Evolutionary conservation across 1,140 invertebrate genomes (phyloP).

Genomic region (Tigriopus japonicus): DNA sequence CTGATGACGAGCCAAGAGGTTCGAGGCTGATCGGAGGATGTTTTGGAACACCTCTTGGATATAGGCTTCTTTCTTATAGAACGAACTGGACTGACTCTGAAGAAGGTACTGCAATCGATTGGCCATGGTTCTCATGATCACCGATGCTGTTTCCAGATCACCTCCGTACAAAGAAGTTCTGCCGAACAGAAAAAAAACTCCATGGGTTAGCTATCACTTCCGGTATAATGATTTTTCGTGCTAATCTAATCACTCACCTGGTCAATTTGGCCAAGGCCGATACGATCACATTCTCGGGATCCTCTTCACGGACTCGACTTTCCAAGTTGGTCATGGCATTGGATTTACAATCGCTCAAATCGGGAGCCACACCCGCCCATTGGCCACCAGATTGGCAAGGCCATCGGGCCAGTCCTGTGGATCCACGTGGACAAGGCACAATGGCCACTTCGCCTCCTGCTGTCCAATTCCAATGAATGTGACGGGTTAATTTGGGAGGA

Average conservation of each 20-base stretch:
- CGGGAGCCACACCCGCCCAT: constrained; percentile 52
- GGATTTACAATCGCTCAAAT: constrained; percentile 77
- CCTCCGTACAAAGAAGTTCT: constrained; percentile 51
- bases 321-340: constrained; percentile 69
- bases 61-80: constrained; percentile 60
- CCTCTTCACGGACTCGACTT: constrained; percentile 50
- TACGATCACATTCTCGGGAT: constrained; percentile 42
- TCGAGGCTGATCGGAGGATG: constrained; percentile 69
- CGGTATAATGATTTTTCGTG: too few species aligned
- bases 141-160: constrained; percentile 70
- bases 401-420: constrained; percentile 63
- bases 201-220: too few species aligned
- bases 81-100: constrained; percentile 39
- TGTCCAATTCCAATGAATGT: constrained; percentile 73
- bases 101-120: constrained; percentile 52
- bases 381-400: constrained; percentile 31
- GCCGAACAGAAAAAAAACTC: not conserved
- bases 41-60: constrained; percentile 64
- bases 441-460: constrained; percentile 43
- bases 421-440: constrained; percentile 69
- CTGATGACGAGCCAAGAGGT: constrained; percentile 66
- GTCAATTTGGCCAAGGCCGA: constrained; percentile 38
- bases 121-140: constrained; percentile 68
- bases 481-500: constrained; percentile 45
- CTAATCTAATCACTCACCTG: constrained; percentile 40